Percentiles rank a stretch among this genome's conserved stretches.
Conservation (phyloP, 2,797 vertebrate species). For the Rhadinocentrus ornatus region DNA sequence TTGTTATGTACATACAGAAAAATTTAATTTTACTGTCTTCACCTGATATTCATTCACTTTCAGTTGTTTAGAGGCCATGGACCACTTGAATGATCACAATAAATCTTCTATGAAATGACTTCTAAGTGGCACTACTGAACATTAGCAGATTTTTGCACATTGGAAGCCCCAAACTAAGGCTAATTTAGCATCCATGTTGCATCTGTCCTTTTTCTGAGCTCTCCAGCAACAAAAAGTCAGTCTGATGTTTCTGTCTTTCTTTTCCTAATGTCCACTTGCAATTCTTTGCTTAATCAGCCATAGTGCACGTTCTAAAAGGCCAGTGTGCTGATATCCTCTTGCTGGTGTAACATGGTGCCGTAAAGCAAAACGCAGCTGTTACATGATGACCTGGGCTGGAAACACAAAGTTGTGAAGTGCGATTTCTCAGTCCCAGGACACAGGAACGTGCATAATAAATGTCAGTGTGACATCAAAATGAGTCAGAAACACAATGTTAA, state of each 20-base stretch:
- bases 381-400: background rate
- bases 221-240: background rate
- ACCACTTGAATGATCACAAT: slow-evolving; percentile 1
- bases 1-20: background rate
- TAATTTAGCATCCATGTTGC: background rate
- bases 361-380: background rate
- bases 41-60: background rate
- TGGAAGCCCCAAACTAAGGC: no score
- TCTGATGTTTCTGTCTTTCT: background rate
- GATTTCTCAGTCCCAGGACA: no score
- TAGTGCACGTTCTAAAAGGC: background rate
- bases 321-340: background rate
- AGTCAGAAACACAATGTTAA: background rate
- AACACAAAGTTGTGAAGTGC: background rate
- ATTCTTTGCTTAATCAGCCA: background rate
- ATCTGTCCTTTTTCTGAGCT: background rate
- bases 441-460: background rate
- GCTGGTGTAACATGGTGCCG: background rate
- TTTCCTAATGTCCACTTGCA: background rate
- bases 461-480: background rate
- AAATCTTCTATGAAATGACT: slow-evolving; percentile 2
- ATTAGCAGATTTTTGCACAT: background rate
- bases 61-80: background rate
- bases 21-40: background rate
- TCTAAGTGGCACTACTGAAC: background rate